phyloP scores from a whole-genome alignment of 2,113 vertebrate species.

The Equus quagga region DNA sequence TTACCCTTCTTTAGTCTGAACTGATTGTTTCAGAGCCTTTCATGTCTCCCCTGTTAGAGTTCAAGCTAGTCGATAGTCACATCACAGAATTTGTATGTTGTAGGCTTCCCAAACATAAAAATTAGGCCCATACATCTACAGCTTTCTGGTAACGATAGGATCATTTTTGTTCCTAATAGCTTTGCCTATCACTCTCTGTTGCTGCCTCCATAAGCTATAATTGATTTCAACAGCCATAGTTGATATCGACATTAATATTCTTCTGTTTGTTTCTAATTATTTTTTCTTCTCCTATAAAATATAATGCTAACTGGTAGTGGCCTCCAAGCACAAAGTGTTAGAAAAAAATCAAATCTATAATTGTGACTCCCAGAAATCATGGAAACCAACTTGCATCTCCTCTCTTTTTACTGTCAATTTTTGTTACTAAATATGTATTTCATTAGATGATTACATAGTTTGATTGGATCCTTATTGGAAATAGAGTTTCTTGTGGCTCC shows the following conservation, averaged over 20 bases:
- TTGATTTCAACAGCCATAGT: neutral
- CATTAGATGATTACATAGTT: constrained; percentile 49
- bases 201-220: neutral
- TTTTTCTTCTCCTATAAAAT: constrained; percentile 57
- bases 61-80: neutral
- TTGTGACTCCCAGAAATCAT: constrained; percentile 58
- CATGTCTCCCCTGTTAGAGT: neutral
- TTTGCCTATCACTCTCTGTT: neutral
- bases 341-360: constrained; percentile 42
- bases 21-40: neutral
- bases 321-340: constrained; percentile 13
- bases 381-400: constrained; percentile 43
- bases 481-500: constrained; percentile 25
- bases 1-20: neutral
- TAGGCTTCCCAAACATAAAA: neutral
- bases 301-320: constrained; percentile 58
- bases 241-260: constrained; percentile 44
- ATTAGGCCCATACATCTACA: neutral
- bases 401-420: constrained; percentile 39
- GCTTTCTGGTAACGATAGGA: neutral
- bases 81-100: neutral
- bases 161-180: neutral
- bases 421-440: constrained; percentile 63
- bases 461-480: constrained; percentile 57
- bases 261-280: constrained; percentile 61